phyloP scores from a whole-genome alignment of 2,797 vertebrate genomes.

The Staurois parvus region DNA sequence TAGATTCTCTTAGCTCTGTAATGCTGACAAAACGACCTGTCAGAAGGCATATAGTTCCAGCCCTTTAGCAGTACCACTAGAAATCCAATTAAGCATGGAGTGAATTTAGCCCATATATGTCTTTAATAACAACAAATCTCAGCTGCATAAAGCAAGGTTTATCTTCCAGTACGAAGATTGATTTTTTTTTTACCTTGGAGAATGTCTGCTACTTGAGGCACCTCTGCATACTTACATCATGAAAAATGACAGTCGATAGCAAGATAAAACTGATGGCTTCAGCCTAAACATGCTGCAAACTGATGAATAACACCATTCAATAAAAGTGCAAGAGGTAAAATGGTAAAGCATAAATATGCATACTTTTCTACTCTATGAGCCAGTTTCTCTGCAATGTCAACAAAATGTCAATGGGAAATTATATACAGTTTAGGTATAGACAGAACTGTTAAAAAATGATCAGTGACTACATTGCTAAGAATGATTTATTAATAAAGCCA shows the following conservation, averaged over 20 bases:
- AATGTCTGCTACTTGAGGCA: constrained; percentile 20
- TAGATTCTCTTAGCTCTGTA: constrained; percentile 2
- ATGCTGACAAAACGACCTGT: constrained; percentile 50
- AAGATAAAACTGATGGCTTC: constrained; percentile 10
- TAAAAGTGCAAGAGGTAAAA: constrained; percentile 12
- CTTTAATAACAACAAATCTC: constrained; percentile 54
- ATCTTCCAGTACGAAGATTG: constrained; percentile 45
- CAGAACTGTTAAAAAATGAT: neutral
- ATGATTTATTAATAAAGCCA: neutral
- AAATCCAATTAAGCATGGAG: constrained; percentile 54
- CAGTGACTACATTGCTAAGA: neutral
- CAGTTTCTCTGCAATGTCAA: neutral
- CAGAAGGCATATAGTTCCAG: constrained; percentile 47
- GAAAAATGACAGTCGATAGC: constrained; percentile 29
- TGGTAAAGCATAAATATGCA: constrained; percentile 1
- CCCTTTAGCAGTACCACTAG: constrained; percentile 37
- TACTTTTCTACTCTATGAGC: neutral
- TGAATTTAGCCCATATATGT: constrained; percentile 47
- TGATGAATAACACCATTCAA: neutral
- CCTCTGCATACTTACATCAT: constrained; percentile 33
- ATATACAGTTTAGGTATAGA: neutral
- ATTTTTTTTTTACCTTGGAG: constrained; percentile 49
- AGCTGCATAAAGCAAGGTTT: constrained; percentile 24
- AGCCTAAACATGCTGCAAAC: neutral
- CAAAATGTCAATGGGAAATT: neutral